Base-by-base conservation (phyloP, 2,113 vertebrate species). In the Dermatemys mawii region DNA sequence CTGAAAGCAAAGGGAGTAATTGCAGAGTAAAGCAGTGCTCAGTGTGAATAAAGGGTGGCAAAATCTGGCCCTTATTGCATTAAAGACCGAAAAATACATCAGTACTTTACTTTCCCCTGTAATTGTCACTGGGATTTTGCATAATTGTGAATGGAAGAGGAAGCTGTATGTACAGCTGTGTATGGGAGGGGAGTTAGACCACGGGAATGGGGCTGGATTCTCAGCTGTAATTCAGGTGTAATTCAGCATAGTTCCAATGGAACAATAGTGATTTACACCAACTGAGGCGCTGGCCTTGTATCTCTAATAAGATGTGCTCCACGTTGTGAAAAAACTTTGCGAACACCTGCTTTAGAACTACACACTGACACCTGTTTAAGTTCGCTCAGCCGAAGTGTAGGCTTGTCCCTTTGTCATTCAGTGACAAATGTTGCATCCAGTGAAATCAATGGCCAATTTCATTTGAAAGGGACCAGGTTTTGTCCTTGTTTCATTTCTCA, bases 311-410 rank as follows among this genome's bases (percentile, higher is more conserved):
- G 22, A 83, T 79, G 2, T 70, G 10, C 92, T 93, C 44, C 84
- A 49, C 13, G 1, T 3, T 49, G 44, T 49, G 83, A 26, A 0
- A 0, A 0, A 1, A 55, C 10, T 55, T 67, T 38, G n/a, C 22
- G n/a, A 38, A 70, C 5, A 35, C 48, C 27, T 83, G 6, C 83
- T 93, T 93, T 91, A 57, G 55, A 93, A 51, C 35, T 86, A 46
- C 41, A 44, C 6, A 24, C 35, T 10, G 35, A 70, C 8, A 70
- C 38, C n/a, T 86, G 70, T 73, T 91, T 91, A 78, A 35, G 5
- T 88, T 88, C 38, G 44, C 12, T 55, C 24, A 38, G 26, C 26
- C 9, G 19, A 44, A 38, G 38, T 8, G 11, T 81, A 83, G 29
- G 38, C 50, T 87, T 44, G 60, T 17, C 29, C n/a, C 83, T 95